Evolutionary conservation across 2,888 invertebrate species (phyloP), one percentile per base, ranked within the genome.

Genomic region (Crocallis elinguaria): DNA sequence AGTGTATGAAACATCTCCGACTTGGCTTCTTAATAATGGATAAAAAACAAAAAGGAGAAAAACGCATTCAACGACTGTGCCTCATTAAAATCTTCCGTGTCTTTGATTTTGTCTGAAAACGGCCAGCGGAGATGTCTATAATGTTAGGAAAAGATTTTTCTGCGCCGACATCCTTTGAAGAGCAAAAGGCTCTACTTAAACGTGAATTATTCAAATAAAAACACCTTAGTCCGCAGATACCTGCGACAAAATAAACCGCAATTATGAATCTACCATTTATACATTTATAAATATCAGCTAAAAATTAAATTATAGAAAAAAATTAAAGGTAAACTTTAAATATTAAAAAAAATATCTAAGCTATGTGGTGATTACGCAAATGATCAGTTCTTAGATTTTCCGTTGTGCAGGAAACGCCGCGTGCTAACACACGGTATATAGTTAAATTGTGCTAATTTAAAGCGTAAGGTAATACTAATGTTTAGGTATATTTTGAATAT

Each of bases 71-170:
- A 60, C 52, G 44, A 60, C 93, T 93, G 73, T 63, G 73, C 81
- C 85, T 91, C 89, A 87, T 90, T 91, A 91, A 91, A 91, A 87
- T 90, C 77, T 91, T 91, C 91, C 91, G 84, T 79, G 72, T 72
- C 83, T 90, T 86, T 89, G 88, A 85, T 79, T 89, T 84, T 84
- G 79, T 83, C 84, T 87, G 79, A 76, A 84, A 82, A 83, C 77
- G 84, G 82, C 84, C 81, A 82, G 77, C 78, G 73, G 73, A 66
- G 69, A 70, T 62, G 73, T 77, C 77, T 73, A 65, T 66, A 75
- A 69, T 66, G 66, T 69, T 65, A 66, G 67, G 70, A 73, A 76
- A 77, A 77, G 72, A 75, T 71, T 70, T 65, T 61, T 67, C 50
- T 53, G 57, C 60, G 69, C 69, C 52, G 51, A 52, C 59, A 62